Base-by-base conservation (phyloP, 2,113 vertebrate species). In the Genyomyrus donnyi region DNA sequence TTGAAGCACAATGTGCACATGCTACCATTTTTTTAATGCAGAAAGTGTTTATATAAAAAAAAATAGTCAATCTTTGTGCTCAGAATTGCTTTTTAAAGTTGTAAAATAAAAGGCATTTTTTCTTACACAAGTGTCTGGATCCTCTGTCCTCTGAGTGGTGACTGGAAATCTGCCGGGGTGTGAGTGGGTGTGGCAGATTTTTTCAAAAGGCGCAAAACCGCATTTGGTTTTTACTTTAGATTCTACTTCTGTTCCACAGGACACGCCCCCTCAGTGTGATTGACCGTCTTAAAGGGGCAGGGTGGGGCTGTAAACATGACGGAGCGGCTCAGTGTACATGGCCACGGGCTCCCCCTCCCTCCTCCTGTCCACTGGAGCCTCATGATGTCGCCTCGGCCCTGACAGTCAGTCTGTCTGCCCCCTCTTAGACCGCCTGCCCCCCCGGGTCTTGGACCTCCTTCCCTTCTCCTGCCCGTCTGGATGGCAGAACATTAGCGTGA, bases 1-100 rank as follows among this genome's bases (percentile, higher is more conserved):
- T 96, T 92, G 77, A 98, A 99, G 98, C 98, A 99, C 98, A 99
- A 97, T 96, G 97, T 99, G 98, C 98, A 97, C 96, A 96, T 88
- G 96, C 96, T 97, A 96, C 94, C 94, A 96, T 96, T 98, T 98
- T 88, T 97, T 98, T 92, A 97, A 97, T 94, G 94, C 94, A 89
- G 94, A 92, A 95, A 89, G 95, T 95, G 97, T 99, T 97, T 99
- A 94, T 99, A 97, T 95, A 90, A 90, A 45, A 42, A 39, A 42
- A 31, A 92, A 94, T 96, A 96, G 94, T 97, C 94, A 88, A 93
- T 95, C 94, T 97, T 97, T 98, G 97, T 97, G 97, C 97, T 99
- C 97, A 96, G 96, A 95, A 93, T 87, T 96, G 96, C 96, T 97
- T 99, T 98, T 96, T 98, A 97, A 97, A 96, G 91, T 95, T 97